Conservation (phyloP, 2,113 vertebrate genomes). For the Coptodon bakossiorum region DNA sequence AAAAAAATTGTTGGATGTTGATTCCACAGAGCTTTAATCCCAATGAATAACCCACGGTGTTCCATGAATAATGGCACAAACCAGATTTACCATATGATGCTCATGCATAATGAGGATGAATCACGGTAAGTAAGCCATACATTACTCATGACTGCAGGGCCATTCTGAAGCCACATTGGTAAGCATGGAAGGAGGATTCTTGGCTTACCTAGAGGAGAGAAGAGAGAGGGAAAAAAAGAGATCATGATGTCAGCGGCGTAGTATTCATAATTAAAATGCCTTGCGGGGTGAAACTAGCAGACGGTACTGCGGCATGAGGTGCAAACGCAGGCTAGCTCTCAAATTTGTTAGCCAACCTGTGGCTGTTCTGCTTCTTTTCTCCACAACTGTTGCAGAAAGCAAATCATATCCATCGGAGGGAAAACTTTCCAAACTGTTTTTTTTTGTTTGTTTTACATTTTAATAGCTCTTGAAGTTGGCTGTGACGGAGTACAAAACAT, state of each 20-base stretch:
- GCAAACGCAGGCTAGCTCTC: background rate
- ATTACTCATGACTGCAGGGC: constrained; percentile 41
- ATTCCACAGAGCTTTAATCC: constrained; percentile 20
- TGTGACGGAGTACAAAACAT: background rate
- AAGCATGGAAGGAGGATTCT: background rate
- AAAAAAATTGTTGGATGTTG: background rate
- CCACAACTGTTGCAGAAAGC: background rate
- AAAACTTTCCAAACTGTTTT: background rate
- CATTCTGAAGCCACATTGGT: background rate
- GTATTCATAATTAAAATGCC: constrained; percentile 41
- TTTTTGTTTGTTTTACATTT: background rate
- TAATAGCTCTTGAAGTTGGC: background rate
- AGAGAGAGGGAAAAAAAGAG: background rate
- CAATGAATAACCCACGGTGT: constrained; percentile 20
- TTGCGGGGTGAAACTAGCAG: background rate
- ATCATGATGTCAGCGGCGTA: constrained; percentile 12
- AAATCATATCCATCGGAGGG: background rate
- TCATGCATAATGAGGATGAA: constrained; percentile 28
- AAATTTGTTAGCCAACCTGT: background rate
- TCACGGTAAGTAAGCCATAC: constrained; percentile 48
- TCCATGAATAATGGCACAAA: constrained; percentile 17
- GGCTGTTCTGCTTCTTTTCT: background rate
- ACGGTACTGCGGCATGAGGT: background rate
- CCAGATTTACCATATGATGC: constrained; percentile 14
- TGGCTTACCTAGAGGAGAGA: constrained; percentile 54